phyloP scores from a whole-genome alignment of 1,140 invertebrate species.

The Aphaenogaster floridana region DNA sequence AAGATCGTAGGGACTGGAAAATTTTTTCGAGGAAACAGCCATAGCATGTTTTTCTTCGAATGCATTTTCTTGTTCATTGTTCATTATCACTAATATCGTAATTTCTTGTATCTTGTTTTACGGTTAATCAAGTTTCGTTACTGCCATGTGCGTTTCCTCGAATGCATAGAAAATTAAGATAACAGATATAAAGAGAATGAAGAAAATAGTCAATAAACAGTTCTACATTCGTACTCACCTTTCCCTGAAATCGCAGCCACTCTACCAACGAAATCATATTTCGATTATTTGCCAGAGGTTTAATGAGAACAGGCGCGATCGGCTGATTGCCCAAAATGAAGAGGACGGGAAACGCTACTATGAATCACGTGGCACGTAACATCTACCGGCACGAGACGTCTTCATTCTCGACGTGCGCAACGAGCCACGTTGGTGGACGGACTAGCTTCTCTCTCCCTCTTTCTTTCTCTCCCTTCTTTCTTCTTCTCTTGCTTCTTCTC shows the following conservation, averaged over 20 bases:
- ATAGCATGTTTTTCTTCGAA: background rate
- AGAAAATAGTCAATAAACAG: background rate
- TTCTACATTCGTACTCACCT: conserved; percentile 15
- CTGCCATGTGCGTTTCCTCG: background rate
- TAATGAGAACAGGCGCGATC: conserved; percentile 14
- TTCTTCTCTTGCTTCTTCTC: background rate
- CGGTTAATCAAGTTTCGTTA: background rate
- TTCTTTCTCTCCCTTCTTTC: conserved; percentile 32
- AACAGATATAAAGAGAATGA: background rate
- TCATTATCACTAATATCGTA: background rate
- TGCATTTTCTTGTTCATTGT: background rate
- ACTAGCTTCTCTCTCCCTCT: conserved; percentile 36
- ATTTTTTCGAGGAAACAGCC: conserved; percentile 43
- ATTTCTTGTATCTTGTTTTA: background rate
- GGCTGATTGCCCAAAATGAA: conserved; percentile 20
- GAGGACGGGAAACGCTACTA: conserved; percentile 65
- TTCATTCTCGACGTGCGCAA: conserved; percentile 69
- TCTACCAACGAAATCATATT: background rate
- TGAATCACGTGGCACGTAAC: conserved; percentile 73
- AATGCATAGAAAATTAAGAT: background rate
- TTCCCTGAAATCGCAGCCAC: background rate
- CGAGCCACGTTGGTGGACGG: conserved; percentile 38
- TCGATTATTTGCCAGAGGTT: background rate
- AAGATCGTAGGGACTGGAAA: conserved; percentile 38
- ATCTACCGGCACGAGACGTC: conserved; percentile 69